phyloP scores from a whole-genome alignment of 2,113 vertebrate genomes.

The Zosterops pallidus region DNA sequence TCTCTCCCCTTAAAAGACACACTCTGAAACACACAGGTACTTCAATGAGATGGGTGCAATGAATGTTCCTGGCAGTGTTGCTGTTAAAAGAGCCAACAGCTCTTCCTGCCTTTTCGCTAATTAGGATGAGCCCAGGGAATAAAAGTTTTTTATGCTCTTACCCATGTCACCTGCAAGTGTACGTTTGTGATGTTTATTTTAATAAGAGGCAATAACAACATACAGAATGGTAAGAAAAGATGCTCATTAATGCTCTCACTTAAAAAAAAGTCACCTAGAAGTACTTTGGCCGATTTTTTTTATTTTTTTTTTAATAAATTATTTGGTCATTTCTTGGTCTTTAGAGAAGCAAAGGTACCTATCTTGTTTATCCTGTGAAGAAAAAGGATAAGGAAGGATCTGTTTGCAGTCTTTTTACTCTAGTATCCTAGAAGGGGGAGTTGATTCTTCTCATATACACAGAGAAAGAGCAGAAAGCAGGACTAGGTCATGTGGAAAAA shows the following conservation, averaged over 20 bases:
- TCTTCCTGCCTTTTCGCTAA: background rate
- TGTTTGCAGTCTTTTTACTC: background rate
- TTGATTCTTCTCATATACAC: background rate
- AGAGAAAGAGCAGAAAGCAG: background rate
- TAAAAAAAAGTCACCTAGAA: background rate
- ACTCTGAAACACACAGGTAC: rapidly evolving
- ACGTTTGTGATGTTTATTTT: background rate
- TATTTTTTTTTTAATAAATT: background rate
- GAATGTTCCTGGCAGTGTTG: background rate
- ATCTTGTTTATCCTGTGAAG: background rate
- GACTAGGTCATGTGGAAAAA: background rate
- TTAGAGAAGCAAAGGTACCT: background rate
- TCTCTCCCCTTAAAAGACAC: background rate
- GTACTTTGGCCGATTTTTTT: no score
- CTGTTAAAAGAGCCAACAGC: background rate
- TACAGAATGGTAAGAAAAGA: background rate
- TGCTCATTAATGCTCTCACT: background rate
- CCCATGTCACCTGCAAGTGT: background rate
- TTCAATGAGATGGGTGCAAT: rapidly evolving
- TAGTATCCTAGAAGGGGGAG: background rate
- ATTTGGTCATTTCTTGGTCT: background rate
- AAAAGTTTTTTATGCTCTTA: background rate
- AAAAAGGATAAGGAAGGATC: background rate
- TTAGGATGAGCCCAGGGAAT: background rate
- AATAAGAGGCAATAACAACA: background rate